phyloP scores from a whole-genome alignment of 1,140 invertebrate species.

The Elymnias hypermnestra region DNA sequence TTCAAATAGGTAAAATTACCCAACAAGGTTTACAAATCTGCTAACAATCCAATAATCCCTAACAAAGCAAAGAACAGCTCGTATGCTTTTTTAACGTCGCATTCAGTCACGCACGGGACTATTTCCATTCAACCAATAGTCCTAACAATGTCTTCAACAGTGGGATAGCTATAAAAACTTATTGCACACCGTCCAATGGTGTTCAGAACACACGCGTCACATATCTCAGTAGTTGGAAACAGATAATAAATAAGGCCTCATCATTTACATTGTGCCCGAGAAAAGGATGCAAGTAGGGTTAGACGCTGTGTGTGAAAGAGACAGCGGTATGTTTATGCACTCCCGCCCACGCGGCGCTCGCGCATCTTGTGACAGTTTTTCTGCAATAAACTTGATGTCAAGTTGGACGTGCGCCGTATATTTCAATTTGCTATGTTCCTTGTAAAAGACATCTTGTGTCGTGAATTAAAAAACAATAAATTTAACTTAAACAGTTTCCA shows the following conservation, averaged over 20 bases:
- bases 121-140: constrained; percentile 5
- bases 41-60: constrained; percentile 4
- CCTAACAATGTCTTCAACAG: constrained; percentile 13
- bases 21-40: neutral
- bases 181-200: constrained; percentile 20
- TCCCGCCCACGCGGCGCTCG: constrained; percentile 34
- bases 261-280: constrained; percentile 31
- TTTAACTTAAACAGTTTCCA: neutral
- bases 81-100: constrained; percentile 4
- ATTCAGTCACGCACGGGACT: constrained; percentile 8
- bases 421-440: constrained; percentile 35
- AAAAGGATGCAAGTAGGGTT: constrained; percentile 9
- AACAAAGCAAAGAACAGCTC: neutral
- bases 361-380: constrained; percentile 45
- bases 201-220: constrained; percentile 10
- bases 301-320: constrained; percentile 18
- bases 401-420: constrained; percentile 39
- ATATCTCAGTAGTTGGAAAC: constrained; percentile 30
- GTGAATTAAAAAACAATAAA: constrained; percentile 7
- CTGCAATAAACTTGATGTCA: constrained; percentile 41
- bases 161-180: constrained; percentile 15
- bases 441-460: constrained; percentile 7
- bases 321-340: constrained; percentile 32
- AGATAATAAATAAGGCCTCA: constrained; percentile 36
- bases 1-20: neutral